Conservation (phyloP, 2,113 vertebrate genomes). For the Pipra filicauda region DNA sequence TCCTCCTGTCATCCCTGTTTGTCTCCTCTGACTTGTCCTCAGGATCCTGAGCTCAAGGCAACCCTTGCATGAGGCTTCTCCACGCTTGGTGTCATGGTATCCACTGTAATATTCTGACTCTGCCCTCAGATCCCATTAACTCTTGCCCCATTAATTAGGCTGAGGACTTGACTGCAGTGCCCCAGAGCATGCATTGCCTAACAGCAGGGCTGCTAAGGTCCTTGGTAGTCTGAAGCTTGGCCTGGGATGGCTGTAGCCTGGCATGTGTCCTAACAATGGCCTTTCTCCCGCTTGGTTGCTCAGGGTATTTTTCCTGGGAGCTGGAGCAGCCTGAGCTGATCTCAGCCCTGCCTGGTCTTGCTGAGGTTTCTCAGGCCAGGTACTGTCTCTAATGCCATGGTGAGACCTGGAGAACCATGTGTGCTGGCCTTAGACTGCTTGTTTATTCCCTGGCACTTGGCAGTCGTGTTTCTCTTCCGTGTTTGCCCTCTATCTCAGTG, state of each 20-base stretch:
- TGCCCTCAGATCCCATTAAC: neutral
- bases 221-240: neutral
- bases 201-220: neutral
- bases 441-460: neutral
- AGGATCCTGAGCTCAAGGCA: neutral
- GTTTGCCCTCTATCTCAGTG: neutral
- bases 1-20: constrained; percentile 10
- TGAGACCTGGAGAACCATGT: neutral
- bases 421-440: neutral
- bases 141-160: neutral
- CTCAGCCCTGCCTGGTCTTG: neutral
- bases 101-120: neutral
- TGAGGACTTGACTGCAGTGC: neutral
- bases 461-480: rapidly evolving
- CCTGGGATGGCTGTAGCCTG: neutral
- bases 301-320: neutral
- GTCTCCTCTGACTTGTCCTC: neutral
- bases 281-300: neutral
- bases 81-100: rapidly evolving
- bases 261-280: rapidly evolving
- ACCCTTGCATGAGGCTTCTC: neutral
- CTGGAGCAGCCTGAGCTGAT: neutral
- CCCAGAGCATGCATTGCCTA: neutral
- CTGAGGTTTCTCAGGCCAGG: neutral
- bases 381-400: neutral